Base-by-base conservation (phyloP, 1,140 invertebrate genomes). In the Ephestia elutella region DNA sequence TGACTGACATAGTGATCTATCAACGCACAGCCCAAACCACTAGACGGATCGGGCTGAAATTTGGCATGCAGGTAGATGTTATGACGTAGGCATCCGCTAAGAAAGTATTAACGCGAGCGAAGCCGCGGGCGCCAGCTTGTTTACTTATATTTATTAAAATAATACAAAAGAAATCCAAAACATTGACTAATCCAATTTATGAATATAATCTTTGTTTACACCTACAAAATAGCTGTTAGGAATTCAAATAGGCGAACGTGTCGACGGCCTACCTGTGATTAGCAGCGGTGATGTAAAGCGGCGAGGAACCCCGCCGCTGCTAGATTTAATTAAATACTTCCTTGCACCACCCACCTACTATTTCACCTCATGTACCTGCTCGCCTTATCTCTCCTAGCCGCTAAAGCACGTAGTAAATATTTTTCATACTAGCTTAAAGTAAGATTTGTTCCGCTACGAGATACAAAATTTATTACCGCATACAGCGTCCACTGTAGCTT, bases 291-390 rank as follows among this genome's bases (percentile, higher is more conserved):
- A 80, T 75, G 72, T 81, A 78, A 73, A 75, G 75, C 72, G 67
- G 60, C 50, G 60, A 44, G 64, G 65, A 66, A 60, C 65, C 70
- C 65, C 66, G 67, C 67, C 66, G 68, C 67, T 71, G 67, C 72
- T 74, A 75, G 78, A 82, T 84, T 86, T 86, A 86, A 86, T 84
- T 86, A 86, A 86, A 86, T 82, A 86, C 74, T 86, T 86, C 80
- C 80, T 83, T 73, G 60, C 68, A 73, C 74, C 75, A 66, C 66
- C 75, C 75, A 74, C 73, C 76, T 66, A 78, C 68, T 78, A 75
- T 78, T 77, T 75, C 68, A 76, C 69, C 70, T 77, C 70, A 65
- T 70, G 66, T 75, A 71, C 56, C 20, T 50, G 30, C 60, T 62
- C 55, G 57, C 63, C 65, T 71, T 75, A 75, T 74, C 66, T 66